These are phyloP conservation scores for Dicerorhinus sumatrensis DNA, from an alignment of 2,113 vertebrate genomes.

Conservation along the genomic window DNA sequence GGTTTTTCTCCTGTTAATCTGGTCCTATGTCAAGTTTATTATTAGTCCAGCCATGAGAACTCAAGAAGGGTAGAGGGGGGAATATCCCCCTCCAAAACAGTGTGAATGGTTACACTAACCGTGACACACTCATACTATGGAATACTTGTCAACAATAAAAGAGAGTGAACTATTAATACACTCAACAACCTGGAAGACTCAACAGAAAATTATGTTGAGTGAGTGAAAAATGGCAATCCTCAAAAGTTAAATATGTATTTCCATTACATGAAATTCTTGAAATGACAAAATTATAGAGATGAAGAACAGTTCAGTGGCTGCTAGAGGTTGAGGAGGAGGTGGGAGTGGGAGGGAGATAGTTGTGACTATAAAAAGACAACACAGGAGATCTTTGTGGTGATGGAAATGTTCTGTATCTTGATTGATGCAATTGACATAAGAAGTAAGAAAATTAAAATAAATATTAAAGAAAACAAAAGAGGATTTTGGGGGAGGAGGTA, in stretches of 20 bases:
- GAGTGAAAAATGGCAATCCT: background rate
- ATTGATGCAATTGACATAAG: background rate
- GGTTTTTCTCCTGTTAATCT: too few relatives aligned
- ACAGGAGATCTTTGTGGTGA: background rate
- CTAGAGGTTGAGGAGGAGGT: too few relatives aligned
- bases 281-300: background rate
- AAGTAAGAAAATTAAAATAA: background rate
- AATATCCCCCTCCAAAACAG: too few relatives aligned
- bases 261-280: background rate
- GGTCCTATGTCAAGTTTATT: too few relatives aligned
- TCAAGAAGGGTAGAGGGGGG: too few relatives aligned
- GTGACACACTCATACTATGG: too few relatives aligned
- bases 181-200: background rate
- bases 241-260: background rate
- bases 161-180: background rate
- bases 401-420: background rate
- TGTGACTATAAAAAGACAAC: background rate
- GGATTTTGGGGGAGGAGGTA: too few relatives aligned
- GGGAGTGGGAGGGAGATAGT: accelerated
- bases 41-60: too few relatives aligned
- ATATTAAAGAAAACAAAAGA: background rate
- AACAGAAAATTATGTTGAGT: background rate
- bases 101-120: too few relatives aligned
- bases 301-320: background rate
- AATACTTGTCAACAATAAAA: background rate